Conservation (phyloP, 2,113 vertebrate species). For the Lagopus muta region DNA sequence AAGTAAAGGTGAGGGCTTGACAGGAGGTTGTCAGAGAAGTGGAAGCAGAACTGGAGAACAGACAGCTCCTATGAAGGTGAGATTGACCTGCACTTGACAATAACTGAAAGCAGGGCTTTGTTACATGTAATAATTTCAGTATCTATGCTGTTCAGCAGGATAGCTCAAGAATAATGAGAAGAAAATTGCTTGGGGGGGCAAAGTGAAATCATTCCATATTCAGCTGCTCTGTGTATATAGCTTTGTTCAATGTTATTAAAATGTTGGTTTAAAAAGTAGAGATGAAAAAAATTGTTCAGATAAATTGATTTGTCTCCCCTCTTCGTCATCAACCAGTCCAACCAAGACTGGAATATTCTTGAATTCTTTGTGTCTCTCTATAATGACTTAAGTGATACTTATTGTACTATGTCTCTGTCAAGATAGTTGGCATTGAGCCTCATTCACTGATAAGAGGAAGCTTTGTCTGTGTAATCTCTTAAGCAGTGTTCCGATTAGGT, state of each 20-base stretch:
- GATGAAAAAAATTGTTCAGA: not conserved
- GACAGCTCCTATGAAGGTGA: not conserved
- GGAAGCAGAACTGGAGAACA: not conserved
- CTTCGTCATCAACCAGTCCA: not conserved
- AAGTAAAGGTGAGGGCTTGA: not conserved
- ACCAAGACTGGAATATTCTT: not conserved
- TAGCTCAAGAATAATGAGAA: not conserved
- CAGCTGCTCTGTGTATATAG: not conserved
- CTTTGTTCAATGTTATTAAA: not conserved
- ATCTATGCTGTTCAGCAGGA: not conserved
- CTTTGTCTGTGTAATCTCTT: not conserved
- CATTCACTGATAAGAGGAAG: not conserved
- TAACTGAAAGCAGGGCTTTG: not conserved
- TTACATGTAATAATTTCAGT: not conserved
- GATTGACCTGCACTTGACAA: accelerated
- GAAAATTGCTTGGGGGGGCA: not conserved
- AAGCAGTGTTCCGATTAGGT: not conserved
- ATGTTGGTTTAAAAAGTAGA: not conserved
- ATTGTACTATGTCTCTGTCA: not conserved
- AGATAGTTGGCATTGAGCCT: not conserved
- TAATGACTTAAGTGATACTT: not conserved
- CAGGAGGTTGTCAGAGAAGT: not conserved
- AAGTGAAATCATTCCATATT: not conserved
- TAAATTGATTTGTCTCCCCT: not conserved
- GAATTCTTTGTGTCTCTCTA: not conserved